Base-by-base conservation (phyloP, 2,797 vertebrate genomes). In the Halcyon badia region DNA sequence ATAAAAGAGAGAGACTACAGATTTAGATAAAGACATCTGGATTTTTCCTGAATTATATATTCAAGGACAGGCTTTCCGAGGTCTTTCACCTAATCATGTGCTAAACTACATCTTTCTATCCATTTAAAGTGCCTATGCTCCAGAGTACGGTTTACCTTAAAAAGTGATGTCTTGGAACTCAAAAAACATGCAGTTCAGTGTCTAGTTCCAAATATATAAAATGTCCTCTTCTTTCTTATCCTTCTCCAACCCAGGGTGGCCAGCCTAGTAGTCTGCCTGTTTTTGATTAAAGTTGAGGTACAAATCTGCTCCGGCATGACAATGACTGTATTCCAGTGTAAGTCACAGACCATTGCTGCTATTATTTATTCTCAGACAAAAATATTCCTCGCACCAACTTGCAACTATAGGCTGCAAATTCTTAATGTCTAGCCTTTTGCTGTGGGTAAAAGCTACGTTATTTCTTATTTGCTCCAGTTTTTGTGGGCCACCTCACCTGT, bases 271-370 rank as follows among this genome's bases (percentile, higher is more conserved):
- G 70, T 89, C 48, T 83, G 81, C 60, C 33, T 73, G 24, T 2
- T 86, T 89, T 94, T 80, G 28, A 75, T 87, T 85, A 80, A 83
- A 90, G 44, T 77, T 41, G 35, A 87, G 52, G 18, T 52, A 77
- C 52, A 46, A n/a, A 68, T 70, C 51, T 70, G 56, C 69, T 62
- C 66, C 5, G 7, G 49, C 30, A 41, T 17, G 22, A 44, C 62
- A 83, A 92, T 87, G 78, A 62, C 37, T 78, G 8, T 51, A 56
- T 86, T 70, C 28, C 60, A 68, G 78, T 64, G 33, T 60, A 94
- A 94, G 60, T 77, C 83, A 90, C 75, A 96, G 60, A 42, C 41
- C 48, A 57, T 6, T 91, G 86, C 75, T 82, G 75, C 52, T 87
- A 21, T 77, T 92, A 87, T 87, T 94, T 94, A 77, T 87, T 73